Evolutionary conservation across 2,888 invertebrate genomes (phyloP).

Genomic region (Mellilla xanthometata): DNA sequence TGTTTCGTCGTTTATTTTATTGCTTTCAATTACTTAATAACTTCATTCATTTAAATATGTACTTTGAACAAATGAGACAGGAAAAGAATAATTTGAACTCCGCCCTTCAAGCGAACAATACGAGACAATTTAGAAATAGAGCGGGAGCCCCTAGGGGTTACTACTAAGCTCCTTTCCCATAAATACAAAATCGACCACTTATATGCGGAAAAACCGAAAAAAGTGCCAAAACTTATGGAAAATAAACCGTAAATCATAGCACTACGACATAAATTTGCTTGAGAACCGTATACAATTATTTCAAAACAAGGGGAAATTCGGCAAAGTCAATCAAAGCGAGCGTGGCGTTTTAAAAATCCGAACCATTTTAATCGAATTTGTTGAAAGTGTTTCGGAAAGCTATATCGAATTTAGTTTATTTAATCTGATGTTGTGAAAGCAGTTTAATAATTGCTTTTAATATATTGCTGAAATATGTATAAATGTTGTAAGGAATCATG

Average conservation of each 20-base stretch:
- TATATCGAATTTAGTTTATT: conserved; percentile 16
- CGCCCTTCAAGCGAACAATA: conserved; percentile 51
- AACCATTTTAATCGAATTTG: conserved; percentile 36
- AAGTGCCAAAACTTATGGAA: conserved; percentile 26
- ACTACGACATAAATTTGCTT: conserved; percentile 34
- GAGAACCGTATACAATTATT: conserved; percentile 33
- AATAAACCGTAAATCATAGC: conserved; percentile 33
- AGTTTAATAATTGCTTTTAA: background rate
- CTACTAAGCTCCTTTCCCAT: conserved; percentile 59
- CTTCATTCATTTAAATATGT: conserved; percentile 47
- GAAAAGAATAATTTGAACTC: conserved; percentile 48
- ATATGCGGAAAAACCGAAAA: conserved; percentile 48
- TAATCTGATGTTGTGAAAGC: conserved; percentile 8
- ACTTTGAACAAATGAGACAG: conserved; percentile 52
- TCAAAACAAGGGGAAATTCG: conserved; percentile 53
- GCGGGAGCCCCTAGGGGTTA: conserved; percentile 54
- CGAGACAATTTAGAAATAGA: conserved; percentile 62
- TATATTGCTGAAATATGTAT: background rate
- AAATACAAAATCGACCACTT: conserved; percentile 67
- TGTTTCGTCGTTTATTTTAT: conserved; percentile 60
- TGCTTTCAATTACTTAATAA: conserved; percentile 63
- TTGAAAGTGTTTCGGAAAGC: conserved; percentile 27
- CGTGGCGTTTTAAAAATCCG: conserved; percentile 37
- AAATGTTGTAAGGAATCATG: too few relatives aligned
- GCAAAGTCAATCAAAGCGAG: conserved; percentile 51